phyloP scores from a whole-genome alignment of 2,797 vertebrate species.

The Sebastes flavidus region DNA sequence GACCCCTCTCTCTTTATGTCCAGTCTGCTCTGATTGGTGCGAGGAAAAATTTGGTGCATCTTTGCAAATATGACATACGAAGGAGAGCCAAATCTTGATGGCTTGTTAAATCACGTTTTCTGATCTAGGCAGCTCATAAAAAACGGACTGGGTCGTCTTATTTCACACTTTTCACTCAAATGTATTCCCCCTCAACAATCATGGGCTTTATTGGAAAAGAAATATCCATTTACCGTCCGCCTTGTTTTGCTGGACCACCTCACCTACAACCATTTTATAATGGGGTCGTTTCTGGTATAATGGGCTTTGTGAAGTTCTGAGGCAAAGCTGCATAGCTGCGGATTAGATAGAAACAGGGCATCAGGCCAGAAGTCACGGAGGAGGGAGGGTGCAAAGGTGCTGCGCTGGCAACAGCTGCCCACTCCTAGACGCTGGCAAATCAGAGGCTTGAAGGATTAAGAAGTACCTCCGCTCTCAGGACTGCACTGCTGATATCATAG shows the following conservation, averaged over 20 bases:
- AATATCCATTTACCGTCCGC: conserved; percentile 3
- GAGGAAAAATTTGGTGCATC: too few relatives aligned
- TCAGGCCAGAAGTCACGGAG: conserved; percentile 30
- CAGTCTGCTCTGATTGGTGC: too few relatives aligned
- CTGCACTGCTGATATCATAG: neutral
- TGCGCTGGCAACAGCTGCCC: conserved; percentile 37
- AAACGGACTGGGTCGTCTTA: too few relatives aligned
- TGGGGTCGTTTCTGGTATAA: conserved; percentile 14
- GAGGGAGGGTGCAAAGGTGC: conserved; percentile 41
- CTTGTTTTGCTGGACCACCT: conserved; percentile 24
- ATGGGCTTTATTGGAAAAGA: conserved; percentile 18
- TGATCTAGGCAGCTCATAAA: too few relatives aligned
- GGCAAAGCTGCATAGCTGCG: conserved; percentile 22
- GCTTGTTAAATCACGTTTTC: too few relatives aligned
- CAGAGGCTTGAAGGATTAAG: conserved; percentile 37
- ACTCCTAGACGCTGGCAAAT: conserved; percentile 7
- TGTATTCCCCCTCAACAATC: conserved; percentile 9
- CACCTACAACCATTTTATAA: conserved; percentile 35
- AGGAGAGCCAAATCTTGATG: too few relatives aligned
- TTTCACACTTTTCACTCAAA: neutral
- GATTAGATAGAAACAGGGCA: conserved; percentile 43
- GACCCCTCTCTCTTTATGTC: too few relatives aligned
- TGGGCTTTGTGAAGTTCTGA: conserved; percentile 23
- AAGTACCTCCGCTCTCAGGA: conserved; percentile 1
- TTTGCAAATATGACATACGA: too few relatives aligned